phyloP scores from a whole-genome alignment of 1,140 invertebrate species.

The Heterodera schachtii region DNA sequence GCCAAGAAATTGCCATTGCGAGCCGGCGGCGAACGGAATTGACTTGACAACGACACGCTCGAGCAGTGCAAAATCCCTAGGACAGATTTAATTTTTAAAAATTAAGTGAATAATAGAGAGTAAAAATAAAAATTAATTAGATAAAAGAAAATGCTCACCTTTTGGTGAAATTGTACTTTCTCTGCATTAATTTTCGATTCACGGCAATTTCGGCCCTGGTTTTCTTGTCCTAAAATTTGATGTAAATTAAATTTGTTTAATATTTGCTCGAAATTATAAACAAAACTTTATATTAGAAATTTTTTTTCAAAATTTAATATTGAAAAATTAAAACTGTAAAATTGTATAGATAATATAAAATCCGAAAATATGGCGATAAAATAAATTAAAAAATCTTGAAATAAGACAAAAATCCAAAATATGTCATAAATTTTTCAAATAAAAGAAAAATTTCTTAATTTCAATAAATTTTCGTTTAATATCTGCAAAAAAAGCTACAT shows the following conservation, averaged over 20 bases:
- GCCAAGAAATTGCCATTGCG: conserved; percentile 90
- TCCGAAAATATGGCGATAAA: no score
- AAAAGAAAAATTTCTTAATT: no score
- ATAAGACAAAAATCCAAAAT: no score
- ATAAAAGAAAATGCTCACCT: conserved; percentile 33
- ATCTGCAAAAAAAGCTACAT: no score
- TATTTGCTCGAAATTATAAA: no score
- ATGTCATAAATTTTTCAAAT: no score
- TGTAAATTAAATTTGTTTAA: no score
- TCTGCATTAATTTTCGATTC: conserved; percentile 77
- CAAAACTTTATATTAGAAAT: no score
- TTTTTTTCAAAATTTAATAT: not conserved
- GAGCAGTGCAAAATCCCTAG: conserved; percentile 82
- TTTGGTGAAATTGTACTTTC: conserved; percentile 86
- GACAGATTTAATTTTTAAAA: conserved; percentile 67
- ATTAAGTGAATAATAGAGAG: no score
- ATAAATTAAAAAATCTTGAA: no score
- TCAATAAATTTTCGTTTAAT: no score
- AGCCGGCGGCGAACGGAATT: conserved; percentile 93
- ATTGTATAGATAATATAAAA: not conserved
- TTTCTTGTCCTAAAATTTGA: conserved; percentile 65
- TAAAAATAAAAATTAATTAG: conserved; percentile 17
- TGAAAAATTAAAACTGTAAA: not conserved
- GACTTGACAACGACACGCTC: conserved; percentile 88
- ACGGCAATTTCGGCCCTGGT: conserved; percentile 65